These are phyloP conservation scores for Bos indicus DNA, from an alignment of 2,113 vertebrate species.

Conservation along the genomic window DNA sequence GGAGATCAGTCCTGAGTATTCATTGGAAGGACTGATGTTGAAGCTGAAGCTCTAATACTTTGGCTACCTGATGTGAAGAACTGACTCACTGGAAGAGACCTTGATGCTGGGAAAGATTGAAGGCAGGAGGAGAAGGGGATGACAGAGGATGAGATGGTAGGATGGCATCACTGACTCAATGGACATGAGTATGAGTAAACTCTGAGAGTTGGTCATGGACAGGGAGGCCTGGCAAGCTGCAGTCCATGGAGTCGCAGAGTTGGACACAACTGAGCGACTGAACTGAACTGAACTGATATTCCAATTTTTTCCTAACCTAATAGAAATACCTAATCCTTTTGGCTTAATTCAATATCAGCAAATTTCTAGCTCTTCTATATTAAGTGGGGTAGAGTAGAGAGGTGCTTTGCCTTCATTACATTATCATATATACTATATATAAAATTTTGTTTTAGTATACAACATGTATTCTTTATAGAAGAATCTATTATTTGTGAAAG, in stretches of 20 bases:
- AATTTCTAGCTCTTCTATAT: neutral
- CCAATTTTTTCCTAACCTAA: neutral
- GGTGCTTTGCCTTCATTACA: neutral
- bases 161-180: neutral
- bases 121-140: neutral
- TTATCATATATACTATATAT: neutral
- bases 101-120: neutral
- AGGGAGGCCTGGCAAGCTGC: neutral
- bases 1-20: neutral
- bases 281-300: neutral
- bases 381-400: neutral
- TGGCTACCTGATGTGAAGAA: neutral
- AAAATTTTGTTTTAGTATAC: neutral
- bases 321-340: neutral
- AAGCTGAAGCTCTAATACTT: neutral
- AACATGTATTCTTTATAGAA: neutral
- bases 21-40: neutral
- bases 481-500: neutral
- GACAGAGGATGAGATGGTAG: neutral
- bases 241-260: neutral
- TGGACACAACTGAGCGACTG: neutral
- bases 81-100: neutral
- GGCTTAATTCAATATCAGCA: neutral
- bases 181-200: neutral
- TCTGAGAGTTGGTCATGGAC: neutral